Evolutionary conservation across 35 echinoderm and acorn worm genomes (phyloP).

Genomic region (Heliocidaris tuberculata): DNA sequence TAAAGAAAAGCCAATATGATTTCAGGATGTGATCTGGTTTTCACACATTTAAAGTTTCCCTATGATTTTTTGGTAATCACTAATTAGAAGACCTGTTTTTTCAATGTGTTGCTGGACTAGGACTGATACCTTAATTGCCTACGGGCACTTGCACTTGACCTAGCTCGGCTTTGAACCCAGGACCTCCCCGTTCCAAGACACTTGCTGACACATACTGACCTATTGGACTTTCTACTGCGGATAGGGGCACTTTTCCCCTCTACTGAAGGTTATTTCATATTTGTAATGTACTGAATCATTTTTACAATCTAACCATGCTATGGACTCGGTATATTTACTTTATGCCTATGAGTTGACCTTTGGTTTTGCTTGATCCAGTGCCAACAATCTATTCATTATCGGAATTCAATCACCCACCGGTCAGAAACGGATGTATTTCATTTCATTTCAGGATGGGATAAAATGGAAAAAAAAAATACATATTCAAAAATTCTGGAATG

Average conservation of each 20-base stretch:
- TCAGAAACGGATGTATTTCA: constrained; percentile 2
- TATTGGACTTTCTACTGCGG: too few species aligned
- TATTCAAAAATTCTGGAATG: neutral
- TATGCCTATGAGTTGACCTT: neutral
- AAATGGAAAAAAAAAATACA: neutral
- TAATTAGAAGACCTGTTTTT: too few species aligned
- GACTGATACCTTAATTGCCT: neutral
- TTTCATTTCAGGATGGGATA: neutral
- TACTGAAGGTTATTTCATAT: too few species aligned
- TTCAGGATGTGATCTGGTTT: neutral
- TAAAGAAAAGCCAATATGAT: neutral
- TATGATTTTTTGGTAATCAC: neutral
- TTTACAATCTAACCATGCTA: neutral
- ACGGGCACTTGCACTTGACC: neutral
- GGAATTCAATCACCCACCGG: neutral
- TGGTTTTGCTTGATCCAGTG: neutral
- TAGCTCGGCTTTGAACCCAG: neutral
- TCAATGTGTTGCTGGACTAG: neutral
- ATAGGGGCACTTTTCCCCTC: too few species aligned
- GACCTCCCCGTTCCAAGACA: neutral
- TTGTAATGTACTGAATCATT: too few species aligned
- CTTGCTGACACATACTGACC: neutral
- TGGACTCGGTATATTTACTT: neutral
- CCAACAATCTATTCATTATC: neutral
- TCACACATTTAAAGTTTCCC: neutral